Base-by-base conservation (phyloP, 1,140 invertebrate species). In the Ephestia elutella region DNA sequence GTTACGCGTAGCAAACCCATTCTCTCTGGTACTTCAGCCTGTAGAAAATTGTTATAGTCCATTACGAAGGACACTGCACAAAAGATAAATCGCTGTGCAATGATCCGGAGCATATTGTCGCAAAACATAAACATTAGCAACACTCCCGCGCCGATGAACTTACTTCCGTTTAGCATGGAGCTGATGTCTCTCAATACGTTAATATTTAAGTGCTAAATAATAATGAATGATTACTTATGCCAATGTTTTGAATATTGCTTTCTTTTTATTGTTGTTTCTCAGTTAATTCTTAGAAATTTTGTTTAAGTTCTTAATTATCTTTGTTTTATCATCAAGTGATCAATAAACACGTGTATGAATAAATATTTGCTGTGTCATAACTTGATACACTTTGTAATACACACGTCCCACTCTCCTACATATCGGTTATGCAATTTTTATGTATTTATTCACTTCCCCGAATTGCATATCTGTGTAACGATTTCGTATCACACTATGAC, bases 331-430 rank as follows among this genome's bases (percentile, higher is more conserved):
- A 25, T 7, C 7, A 25, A 25, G n/a, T n/a, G 7, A 25, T 25
- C 21, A 25, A 25, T 25, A 25, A 25, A 25, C 21, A 25, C 2
- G 2, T 25, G 21, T 25, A 25, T 25, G 7, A 25, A n/a, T n/a
- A n/a, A 25, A 25, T 2, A 3, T 25, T 25, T 25, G 21, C 21
- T 25, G 21, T 25, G 21, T 25, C 21, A 25, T 44, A 17, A 15
- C 15, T 5, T 17, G 20, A 53, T 53, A 53, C 21, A 53, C 15
- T 53, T 53, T 25, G 20, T 53, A 53, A 53, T 53, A 53, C 50
- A 7, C 21, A 62, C 59, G 63, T 19, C 59, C 68, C 44, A 71
- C 59, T 71, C 69, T 15, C 63, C 69, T 60, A 68, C 50, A 63
- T 70, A 64, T 61, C 44, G 49, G 44, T 58, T 60, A 59, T 59